Base-by-base conservation (phyloP, 2,888 invertebrate genomes). In the Clepsis dumicolana region DNA sequence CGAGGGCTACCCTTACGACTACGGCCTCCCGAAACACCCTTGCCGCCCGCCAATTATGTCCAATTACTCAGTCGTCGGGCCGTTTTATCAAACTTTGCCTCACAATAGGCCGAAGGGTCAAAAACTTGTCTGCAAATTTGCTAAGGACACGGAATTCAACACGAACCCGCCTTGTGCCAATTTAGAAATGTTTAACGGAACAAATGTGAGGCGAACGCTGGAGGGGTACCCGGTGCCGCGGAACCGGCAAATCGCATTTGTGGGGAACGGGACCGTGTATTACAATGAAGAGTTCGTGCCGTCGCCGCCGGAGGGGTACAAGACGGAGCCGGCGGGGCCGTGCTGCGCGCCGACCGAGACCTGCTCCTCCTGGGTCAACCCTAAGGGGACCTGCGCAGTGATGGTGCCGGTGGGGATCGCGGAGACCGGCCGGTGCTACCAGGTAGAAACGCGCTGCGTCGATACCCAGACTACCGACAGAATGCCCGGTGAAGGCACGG, bases 1-100 rank as follows among this genome's bases (percentile, higher is more conserved):
- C 73, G 97, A 97, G 72, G 97, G 96, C n/a, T 96, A 96, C 80
- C 97, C 97, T 7, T 94, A 96, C 70, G 96, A 97, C 84, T 97
- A 96, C 78, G 96, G 96, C 21, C 89, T 97, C 53, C 96, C 96
- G 0, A 96, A 96, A 80, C 93, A 96, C 70, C 91, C 94, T 12
- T 91, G 88, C 75, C 86, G 94, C 67, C 86, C 91, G 44, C 89
- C 93, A 8, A 85, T 92, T 71, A 89, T 91, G 84, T 87, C 91
- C 8, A 92, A 92, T 79, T 91, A 91, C 73, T 86, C 91, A 0
- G 86, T 90, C 12, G 87, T 90, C 18, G 91, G 93, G 0, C 89
- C 93, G 2, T 96, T 95, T 84, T 97, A 97, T 82, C 95, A 96
- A 80, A 97, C 97, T 7, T 87, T 97, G 75, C 97, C 97, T 3